Evolutionary conservation across 2,888 invertebrate genomes (phyloP).

Genomic region (Aproaerema taeniolella): DNA sequence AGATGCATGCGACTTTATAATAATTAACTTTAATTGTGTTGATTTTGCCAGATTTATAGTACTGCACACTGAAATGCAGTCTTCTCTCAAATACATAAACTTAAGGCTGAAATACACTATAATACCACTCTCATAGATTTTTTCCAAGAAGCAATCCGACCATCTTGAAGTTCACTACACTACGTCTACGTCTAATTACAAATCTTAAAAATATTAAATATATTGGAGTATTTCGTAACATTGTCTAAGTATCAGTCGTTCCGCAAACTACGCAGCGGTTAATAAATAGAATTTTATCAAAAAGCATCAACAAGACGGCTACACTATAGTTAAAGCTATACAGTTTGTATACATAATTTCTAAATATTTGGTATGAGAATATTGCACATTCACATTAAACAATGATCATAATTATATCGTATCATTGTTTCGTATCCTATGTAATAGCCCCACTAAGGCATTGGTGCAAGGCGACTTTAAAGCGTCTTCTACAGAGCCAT

Average conservation of each 20-base stretch:
- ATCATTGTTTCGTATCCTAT: conserved; percentile 36
- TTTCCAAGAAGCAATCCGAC: too few relatives aligned
- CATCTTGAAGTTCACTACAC: conserved; percentile 32
- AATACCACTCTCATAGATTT: too few relatives aligned
- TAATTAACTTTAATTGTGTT: too few relatives aligned
- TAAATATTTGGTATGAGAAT: conserved; percentile 72
- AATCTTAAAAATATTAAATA: too few relatives aligned
- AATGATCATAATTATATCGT: conserved; percentile 36
- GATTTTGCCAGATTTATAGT: too few relatives aligned
- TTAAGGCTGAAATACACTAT: too few relatives aligned
- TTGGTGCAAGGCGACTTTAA: conserved; percentile 53
- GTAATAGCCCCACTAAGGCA: conserved; percentile 49
- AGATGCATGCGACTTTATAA: too few relatives aligned
- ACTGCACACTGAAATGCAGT: too few relatives aligned
- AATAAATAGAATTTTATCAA: conserved; percentile 74
- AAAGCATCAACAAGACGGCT: conserved; percentile 76
- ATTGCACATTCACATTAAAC: conserved; percentile 65
- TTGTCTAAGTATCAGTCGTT: conserved; percentile 68
- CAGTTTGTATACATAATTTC: conserved; percentile 73
- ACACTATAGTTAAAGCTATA: conserved; percentile 73
- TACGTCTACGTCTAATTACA: conserved; percentile 59
- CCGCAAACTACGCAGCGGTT: conserved; percentile 66
- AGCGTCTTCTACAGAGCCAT: conserved; percentile 43
- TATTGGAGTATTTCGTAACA: conserved; percentile 69
- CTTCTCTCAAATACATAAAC: too few relatives aligned